These are phyloP conservation scores for Cydia amplana DNA, from an alignment of 1,140 invertebrate genomes.

Conservation along the genomic window DNA sequence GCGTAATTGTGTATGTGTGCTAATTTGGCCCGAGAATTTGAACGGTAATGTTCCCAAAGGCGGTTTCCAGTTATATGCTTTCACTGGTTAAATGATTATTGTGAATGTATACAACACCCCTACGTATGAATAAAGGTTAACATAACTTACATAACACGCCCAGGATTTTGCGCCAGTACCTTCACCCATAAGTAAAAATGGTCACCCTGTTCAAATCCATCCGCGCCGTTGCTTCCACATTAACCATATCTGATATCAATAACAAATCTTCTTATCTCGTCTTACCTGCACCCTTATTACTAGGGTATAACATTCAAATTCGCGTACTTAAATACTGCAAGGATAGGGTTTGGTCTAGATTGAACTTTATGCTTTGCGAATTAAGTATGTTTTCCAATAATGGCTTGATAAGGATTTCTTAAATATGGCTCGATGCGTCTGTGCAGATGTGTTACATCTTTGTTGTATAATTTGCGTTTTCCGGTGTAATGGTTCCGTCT, in stretches of 20 bases:
- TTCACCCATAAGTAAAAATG: constrained; percentile 33
- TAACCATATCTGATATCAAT: constrained; percentile 75
- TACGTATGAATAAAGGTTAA: not conserved
- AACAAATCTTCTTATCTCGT: constrained; percentile 59
- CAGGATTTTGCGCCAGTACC: not conserved
- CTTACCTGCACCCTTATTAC: constrained; percentile 39
- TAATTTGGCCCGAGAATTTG: too few species aligned
- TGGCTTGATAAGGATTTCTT: constrained; percentile 16
- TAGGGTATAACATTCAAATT: constrained; percentile 45
- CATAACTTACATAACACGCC: too few species aligned
- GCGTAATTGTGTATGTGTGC: too few species aligned
- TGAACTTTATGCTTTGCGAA: not conserved
- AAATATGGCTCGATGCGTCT: constrained; percentile 47
- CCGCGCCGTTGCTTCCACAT: constrained; percentile 68
- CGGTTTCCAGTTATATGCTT: too few species aligned
- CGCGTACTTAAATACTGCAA: constrained; percentile 8
- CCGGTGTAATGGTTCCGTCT: constrained; percentile 73
- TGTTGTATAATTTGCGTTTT: constrained; percentile 78
- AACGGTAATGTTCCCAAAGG: too few species aligned
- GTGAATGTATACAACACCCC: not conserved
- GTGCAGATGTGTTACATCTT: constrained; percentile 74
- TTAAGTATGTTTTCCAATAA: not conserved
- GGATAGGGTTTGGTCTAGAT: not conserved
- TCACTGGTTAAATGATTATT: not conserved
- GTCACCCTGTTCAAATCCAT: constrained; percentile 56